Conservation (phyloP, 2,888 invertebrate species). For the Drosophila infuscata region DNA sequence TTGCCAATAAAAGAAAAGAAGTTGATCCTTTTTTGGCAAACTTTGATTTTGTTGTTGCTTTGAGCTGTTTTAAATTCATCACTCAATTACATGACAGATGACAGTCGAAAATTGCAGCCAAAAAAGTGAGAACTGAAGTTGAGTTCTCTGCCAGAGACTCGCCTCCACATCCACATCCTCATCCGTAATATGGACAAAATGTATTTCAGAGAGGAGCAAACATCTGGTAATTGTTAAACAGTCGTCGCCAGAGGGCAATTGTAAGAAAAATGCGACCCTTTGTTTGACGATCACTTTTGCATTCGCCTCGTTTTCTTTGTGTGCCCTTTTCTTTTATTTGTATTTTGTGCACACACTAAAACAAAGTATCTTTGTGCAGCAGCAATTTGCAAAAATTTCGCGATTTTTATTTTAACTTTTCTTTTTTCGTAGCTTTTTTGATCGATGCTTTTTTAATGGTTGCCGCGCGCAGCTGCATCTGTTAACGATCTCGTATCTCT, state of each 20-base stretch:
- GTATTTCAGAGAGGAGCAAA: conserved; percentile 51
- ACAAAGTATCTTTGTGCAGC: conserved; percentile 11
- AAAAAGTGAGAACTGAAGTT: conserved; percentile 34
- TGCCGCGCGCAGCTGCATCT: conserved; percentile 54
- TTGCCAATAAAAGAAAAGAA: conserved; percentile 34
- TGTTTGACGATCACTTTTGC: conserved; percentile 57
- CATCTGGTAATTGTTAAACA: conserved; percentile 83
- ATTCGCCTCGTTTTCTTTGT: conserved; percentile 30
- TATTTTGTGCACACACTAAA: background rate
- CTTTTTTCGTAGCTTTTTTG: conserved; percentile 51
- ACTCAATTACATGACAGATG: conserved; percentile 75
- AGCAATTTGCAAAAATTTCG: conserved; percentile 61
- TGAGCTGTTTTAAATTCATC: conserved; percentile 60
- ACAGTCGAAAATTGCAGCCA: conserved; percentile 42
- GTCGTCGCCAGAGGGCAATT: conserved; percentile 45
- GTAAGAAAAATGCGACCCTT: conserved; percentile 73
- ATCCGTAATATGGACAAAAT: conserved; percentile 35
- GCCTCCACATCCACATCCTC: background rate
- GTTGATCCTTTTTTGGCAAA: conserved; percentile 39
- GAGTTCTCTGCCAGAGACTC: conserved; percentile 26
- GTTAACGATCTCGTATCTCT: conserved; percentile 27
- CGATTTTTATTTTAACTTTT: conserved; percentile 14
- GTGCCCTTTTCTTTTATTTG: conserved; percentile 2
- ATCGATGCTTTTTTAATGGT: conserved; percentile 76
- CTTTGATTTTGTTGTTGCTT: conserved; percentile 42